Evolutionary conservation across 2,888 invertebrate genomes (phyloP).

Genomic region (Conus canariensis): DNA sequence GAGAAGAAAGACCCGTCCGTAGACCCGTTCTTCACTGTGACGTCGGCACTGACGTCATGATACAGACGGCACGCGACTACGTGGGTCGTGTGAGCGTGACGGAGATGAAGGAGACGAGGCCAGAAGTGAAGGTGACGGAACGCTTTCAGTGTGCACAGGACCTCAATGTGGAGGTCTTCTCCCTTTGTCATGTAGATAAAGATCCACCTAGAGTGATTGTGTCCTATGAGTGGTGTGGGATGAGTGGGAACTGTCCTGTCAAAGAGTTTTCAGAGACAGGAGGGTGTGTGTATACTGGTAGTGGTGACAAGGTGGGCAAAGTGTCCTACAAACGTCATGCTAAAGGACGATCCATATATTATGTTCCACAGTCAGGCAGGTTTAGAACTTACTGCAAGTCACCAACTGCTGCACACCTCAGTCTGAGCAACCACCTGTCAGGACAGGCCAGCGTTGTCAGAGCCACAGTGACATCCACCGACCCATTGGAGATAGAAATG

Average conservation of each 20-base stretch:
- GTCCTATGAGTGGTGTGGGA: not conserved
- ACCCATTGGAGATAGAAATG: not conserved
- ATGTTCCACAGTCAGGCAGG: not conserved
- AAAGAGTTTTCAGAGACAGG: slow-evolving; percentile 7
- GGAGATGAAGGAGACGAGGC: not conserved
- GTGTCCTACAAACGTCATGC: not conserved
- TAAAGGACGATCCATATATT: not conserved
- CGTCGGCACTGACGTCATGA: no score
- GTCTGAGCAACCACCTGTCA: not conserved
- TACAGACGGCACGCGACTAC: no score
- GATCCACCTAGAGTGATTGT: no score
- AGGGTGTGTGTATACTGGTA: not conserved
- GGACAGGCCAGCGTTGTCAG: slow-evolving; percentile 3
- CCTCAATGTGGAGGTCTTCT: no score
- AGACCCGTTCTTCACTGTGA: no score
- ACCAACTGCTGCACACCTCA: not conserved
- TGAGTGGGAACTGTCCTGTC: not conserved
- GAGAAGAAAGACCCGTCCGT: no score
- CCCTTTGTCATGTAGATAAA: no score
- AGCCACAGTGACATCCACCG: not conserved
- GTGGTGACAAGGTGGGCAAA: not conserved
- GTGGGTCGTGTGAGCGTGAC: no score
- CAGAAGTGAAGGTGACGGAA: not conserved
- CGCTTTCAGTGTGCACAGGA: slow-evolving; percentile 11
- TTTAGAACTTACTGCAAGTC: not conserved